phyloP scores from a whole-genome alignment of 2,888 invertebrate species.

The Ichneumon xanthorius region DNA sequence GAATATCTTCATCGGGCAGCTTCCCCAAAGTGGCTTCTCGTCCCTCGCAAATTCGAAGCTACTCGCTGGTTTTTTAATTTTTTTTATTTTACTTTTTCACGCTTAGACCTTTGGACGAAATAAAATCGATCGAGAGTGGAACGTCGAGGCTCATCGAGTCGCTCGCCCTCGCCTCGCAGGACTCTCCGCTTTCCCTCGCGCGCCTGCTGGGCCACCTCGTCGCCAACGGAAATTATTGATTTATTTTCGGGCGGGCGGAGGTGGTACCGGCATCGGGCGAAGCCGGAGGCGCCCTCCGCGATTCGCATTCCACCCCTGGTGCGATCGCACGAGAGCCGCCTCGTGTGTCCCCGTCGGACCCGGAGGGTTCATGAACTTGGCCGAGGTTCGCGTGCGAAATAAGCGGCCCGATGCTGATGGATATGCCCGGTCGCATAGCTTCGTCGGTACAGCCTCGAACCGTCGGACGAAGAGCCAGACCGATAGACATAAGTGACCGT shows the following conservation, averaged over 20 bases:
- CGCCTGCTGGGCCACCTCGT: slow-evolving; percentile 37
- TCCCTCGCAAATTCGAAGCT: no score
- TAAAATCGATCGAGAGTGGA: slow-evolving; percentile 56
- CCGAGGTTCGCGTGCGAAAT: slow-evolving; percentile 33
- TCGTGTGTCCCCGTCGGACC: not conserved
- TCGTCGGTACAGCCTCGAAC: not conserved
- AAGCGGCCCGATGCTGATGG: slow-evolving; percentile 47
- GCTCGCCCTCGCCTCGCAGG: slow-evolving; percentile 44
- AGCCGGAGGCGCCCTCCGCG: slow-evolving; percentile 61
- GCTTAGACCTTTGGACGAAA: not conserved
- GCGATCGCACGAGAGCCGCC: slow-evolving; percentile 3
- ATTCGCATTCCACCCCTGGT: slow-evolving; percentile 62
- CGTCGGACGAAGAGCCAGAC: not conserved
- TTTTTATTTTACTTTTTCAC: no score
- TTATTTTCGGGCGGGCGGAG: slow-evolving; percentile 74
- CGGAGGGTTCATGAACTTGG: slow-evolving; percentile 61
- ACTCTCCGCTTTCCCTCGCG: slow-evolving; percentile 18
- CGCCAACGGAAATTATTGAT: slow-evolving; percentile 74
- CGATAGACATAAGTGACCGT: slow-evolving; percentile 11
- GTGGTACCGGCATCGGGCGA: slow-evolving; percentile 16
- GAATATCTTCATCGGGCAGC: no score
- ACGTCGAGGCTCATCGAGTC: slow-evolving; percentile 48
- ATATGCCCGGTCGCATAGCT: slow-evolving; percentile 27
- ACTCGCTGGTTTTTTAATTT: not conserved
- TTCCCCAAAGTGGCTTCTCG: no score